Base-by-base conservation (phyloP, 1,140 invertebrate genomes). In the Drosophila suzukii region DNA sequence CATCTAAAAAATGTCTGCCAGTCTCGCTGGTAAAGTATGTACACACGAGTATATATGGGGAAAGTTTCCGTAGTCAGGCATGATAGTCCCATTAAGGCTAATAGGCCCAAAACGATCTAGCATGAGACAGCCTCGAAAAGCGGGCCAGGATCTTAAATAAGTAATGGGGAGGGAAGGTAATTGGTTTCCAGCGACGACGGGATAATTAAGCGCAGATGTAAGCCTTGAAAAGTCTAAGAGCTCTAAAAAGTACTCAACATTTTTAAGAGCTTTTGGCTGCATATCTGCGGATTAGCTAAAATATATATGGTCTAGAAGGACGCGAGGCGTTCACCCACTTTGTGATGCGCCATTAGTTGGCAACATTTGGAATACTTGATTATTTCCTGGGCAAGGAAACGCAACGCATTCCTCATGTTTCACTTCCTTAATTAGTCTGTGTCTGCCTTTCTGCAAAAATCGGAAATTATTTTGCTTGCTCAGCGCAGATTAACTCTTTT, bases 41-140 rank as follows among this genome's bases (percentile, higher is more conserved):
- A 53, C 49, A 36, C 8, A 8, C 32, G 32, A 34, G 32, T 34
- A 39, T 12, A 41, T 5, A 27, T 20, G 66, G 13, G 13, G 34
- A 24, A 50, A 72, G 78, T 81, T 81, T 78, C 77, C 75, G 75
- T 81, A 81, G 78, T 71, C 68, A 78, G 67, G 78, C 80, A 83
- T 83, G 80, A 83, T 78, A 81, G 80, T 75, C 80, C 78, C 80
- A 83, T 83, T 83, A 83, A 78, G 80, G 78, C 78, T 83, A 83
- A 81, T 81, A 81, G 80, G 80, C 75, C 78, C 78, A 75, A 81
- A 81, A 78, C 74, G 78, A 83, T 75, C 68, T 44, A 66, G 39
- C 51, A 56, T 54, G 66, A 80, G 66, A 60, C 78, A 71, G 65
- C 44, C 58, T 61, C 58, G 46, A 63, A 67, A 47, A 61, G 32